Percentiles rank a stretch among this genome's conserved stretches.
Conservation (phyloP, 2,797 vertebrate species). For the Mycteria americana region DNA sequence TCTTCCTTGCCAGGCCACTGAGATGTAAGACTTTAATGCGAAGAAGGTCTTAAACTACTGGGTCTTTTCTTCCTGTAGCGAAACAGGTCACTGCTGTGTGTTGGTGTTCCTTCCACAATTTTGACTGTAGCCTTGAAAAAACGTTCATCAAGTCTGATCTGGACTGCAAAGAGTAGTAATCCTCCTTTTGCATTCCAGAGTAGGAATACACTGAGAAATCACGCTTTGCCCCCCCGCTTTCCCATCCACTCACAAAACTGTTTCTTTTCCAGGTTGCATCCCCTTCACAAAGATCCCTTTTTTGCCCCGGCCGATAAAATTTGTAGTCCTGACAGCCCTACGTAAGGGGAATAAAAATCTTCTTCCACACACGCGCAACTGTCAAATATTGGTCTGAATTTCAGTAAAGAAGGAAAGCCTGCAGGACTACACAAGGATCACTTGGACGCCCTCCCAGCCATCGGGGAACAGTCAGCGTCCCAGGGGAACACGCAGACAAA, state of each 20-base stretch:
- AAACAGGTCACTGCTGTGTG: neutral
- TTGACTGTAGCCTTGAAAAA: neutral
- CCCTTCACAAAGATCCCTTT: neutral
- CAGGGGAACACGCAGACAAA: neutral
- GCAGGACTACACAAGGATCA: neutral
- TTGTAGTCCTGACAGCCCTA: neutral
- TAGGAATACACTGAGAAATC: neutral
- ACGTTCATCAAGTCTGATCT: neutral
- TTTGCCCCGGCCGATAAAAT: too few relatives aligned
- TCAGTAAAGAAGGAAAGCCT: neutral
- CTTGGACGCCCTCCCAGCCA: neutral
- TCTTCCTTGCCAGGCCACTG: neutral
- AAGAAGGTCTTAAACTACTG: neutral
- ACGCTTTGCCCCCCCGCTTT: too few relatives aligned
- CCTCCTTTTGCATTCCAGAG: neutral
- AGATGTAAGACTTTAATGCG: neutral
- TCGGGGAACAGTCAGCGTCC: neutral
- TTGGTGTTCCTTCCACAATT: neutral
- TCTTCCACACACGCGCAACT: neutral
- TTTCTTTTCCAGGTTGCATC: neutral
- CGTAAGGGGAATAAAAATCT: neutral
- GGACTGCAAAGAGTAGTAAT: neutral
- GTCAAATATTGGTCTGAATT: neutral
- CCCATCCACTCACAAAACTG: neutral
- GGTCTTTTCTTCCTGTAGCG: neutral